A percentile compares a stretch with the other conserved stretches of the same genome.
Evolutionary conservation across 2,113 vertebrate species (phyloP).

Genomic region (Chloebia gouldiae): DNA sequence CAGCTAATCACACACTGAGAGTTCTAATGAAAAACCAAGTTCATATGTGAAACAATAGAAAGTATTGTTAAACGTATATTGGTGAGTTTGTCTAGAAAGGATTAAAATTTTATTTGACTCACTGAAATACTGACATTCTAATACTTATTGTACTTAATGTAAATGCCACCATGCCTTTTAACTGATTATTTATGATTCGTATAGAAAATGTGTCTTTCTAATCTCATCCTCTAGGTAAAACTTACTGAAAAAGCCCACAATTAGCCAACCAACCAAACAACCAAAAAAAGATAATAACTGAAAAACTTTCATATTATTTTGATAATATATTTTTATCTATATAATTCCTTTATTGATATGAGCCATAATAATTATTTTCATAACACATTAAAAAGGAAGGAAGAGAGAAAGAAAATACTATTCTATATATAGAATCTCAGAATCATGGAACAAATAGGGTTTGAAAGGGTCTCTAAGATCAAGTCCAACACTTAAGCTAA

Average conservation of each 20-base stretch:
- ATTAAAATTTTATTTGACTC: background rate
- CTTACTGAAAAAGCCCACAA: background rate
- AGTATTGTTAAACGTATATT: background rate
- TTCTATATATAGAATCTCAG: background rate
- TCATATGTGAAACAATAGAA: background rate
- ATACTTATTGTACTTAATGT: background rate
- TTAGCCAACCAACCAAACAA: accelerated
- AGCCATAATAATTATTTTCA: background rate
- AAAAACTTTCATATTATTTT: background rate
- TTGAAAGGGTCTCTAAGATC: background rate
- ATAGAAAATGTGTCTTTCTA: background rate
- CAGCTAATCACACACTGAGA: background rate
- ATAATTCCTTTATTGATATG: background rate
- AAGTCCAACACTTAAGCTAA: background rate
- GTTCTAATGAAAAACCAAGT: background rate
- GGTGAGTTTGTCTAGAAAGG: background rate
- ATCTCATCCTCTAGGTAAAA: background rate
- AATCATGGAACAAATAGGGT: background rate
- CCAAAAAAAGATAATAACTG: background rate
- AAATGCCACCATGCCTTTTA: background rate
- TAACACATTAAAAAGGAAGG: background rate
- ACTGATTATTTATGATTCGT: background rate
- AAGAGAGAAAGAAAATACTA: background rate
- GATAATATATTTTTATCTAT: background rate
- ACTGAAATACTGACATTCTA: background rate